Base-by-base conservation (phyloP, 2,888 invertebrate genomes). In the Erebia aethiops region DNA sequence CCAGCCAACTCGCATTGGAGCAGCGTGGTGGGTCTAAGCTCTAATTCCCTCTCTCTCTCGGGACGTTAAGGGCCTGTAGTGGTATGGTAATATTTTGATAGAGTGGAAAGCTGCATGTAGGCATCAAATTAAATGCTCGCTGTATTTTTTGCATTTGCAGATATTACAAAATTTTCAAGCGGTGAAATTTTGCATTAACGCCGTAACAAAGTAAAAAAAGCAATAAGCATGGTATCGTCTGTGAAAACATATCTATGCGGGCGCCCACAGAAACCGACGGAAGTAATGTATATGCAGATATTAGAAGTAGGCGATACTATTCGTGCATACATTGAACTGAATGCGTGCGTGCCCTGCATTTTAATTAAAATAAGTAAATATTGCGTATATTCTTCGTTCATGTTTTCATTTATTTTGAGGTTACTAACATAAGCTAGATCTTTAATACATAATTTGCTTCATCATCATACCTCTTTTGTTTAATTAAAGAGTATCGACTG, bases 221-320 rank as follows among this genome's bases (percentile, higher is more conserved):
- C 54, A 70, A 66, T 66, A 70, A 71, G 67, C 62, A 66, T 67
- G 49, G 70, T 67, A 67, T 67, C 67, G 54, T 56, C 61, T 62
- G 62, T 65, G 68, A 61, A 71, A 66, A 77, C 79, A 76, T 61
- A 71, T 77, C 73, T 74, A 91, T 92, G 90, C 92, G 92, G 92
- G 92, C 82, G 82, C 92, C 92, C 91, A 81, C 85, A 90, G 84
- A 66, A 74, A 62, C 72, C 82, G 82, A 78, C 90, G 92, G 92
- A 92, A 92, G 90, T 85, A 81, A 82, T 85, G 81, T 84, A 78
- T 81, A 84, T 81, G 84, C 82, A 85, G 87, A 87, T 87, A 86
- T 83, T 81, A 76, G 76, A 75, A 75, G 75, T 77, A 75, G 77
- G 75, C 75, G 80, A 81, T 80, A 81, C 83, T 83, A 72, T 67